Evolutionary conservation across 2,888 invertebrate species (phyloP), one percentile per base, ranked within the genome.

Genomic region (Amphiduros pacificus): DNA sequence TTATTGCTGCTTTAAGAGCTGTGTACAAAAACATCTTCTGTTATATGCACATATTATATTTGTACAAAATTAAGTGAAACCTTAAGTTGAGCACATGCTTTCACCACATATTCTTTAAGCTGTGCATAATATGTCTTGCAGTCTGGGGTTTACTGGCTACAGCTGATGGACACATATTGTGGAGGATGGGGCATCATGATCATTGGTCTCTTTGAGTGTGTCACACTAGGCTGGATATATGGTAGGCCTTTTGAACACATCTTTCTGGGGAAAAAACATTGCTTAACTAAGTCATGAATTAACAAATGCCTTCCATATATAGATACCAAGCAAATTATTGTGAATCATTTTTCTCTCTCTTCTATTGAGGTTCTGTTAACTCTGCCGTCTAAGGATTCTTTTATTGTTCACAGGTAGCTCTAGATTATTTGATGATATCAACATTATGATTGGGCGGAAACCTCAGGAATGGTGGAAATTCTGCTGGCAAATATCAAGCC

Each of bases 171-270:
- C 67, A 76, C 76, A 36, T 81, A 76, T 67, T 75, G 77, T 26
- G 80, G 80, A 26, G 80, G 80, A 1, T 79, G 80, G 79, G 76
- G 76, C 0, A 69, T 81, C 6, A 72, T 92, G 0, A 88, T 91
- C 80, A 87, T 92, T 66, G 89, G 90, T 0, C 85, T 91, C 44
- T 79, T 85, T 40, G 91, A 92, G 81, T 85, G 90, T 40, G 80
- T 88, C 28, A 88, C 89, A 0, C 81, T 92, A 9, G 87, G 88
- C 60, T 92, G 90, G 88, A 86, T 91, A 55, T 81, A 81, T 67
- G 92, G 92, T 66, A 14, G 75, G 49, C 20, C 17, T 4, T 48
- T 36, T 9, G 17, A 11, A 36, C 11, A 11, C 17, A 36, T 36
- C 9, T 36, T 36, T 36, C 36, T 17, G 9, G 9, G 36, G 17